phyloP scores from a whole-genome alignment of 1,140 invertebrate species.

The Ostrea denselamellosa region DNA sequence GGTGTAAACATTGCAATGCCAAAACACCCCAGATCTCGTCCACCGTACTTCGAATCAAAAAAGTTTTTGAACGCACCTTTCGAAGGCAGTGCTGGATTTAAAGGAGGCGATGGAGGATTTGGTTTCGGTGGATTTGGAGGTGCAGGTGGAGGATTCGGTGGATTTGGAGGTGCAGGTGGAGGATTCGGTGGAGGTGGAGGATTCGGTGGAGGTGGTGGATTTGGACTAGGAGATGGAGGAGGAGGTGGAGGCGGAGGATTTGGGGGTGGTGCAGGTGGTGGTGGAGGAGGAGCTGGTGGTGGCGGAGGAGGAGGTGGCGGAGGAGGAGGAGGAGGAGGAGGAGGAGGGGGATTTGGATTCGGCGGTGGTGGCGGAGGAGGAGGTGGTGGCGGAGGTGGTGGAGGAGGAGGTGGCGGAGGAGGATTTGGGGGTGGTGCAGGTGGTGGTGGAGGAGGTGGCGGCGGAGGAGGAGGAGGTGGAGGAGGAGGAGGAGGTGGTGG shows the following conservation, averaged over 20 bases:
- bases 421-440: constrained; percentile 1
- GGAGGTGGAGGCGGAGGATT: neutral
- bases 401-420: neutral
- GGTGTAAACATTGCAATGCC: neutral
- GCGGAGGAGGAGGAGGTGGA: neutral
- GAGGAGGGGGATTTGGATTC: constrained; percentile 10
- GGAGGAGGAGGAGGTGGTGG: neutral
- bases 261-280: neutral
- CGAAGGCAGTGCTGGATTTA: neutral
- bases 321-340: neutral
- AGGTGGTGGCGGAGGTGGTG: neutral
- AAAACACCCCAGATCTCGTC: neutral
- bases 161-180: neutral
- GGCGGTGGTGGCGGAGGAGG: no score
- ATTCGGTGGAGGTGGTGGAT: neutral
- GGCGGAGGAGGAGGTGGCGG: no score
- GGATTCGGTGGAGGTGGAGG: no score
- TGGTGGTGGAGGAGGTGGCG: neutral
- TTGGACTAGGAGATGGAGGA: neutral
- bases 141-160: neutral
- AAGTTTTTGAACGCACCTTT: neutral
- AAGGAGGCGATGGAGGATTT: neutral
- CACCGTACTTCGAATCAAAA: neutral
- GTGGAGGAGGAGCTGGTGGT: neutral
- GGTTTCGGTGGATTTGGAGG: neutral